Base-by-base conservation (phyloP, 1,140 invertebrate genomes). In the Sycophila sp. region DNA sequence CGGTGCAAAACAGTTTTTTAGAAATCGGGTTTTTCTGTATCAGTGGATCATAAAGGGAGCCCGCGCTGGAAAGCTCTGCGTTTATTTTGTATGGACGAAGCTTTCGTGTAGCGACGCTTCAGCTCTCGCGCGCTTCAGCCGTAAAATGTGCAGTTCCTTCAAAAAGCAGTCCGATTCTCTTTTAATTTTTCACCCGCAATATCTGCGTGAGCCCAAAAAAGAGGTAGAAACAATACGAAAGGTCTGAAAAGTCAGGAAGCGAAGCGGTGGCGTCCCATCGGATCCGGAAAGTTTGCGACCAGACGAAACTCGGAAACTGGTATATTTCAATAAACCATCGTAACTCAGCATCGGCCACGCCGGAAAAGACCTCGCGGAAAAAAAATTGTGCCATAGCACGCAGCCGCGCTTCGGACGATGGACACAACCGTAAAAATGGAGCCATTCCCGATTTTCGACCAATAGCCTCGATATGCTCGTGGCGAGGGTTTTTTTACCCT, bases 241-340 rank as follows among this genome's bases (percentile, higher is more conserved):
- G 7, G 40, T 45, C 30, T 30, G n/a, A 42, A 26, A 53, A 30
- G 30, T 53, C 51, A 30, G 51, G 13, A n/a, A 28, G 4, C 26
- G 7, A 17, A 45, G 10, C 19, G 1, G 7, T n/a, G n/a, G n/a
- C n/a, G n/a, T n/a, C 47, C 24, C 19, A 34, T 32, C 4, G 10
- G 1, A 32, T 17, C n/a, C 2, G 24, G 8, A 53, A 53, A 53
- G 49, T 53, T 55, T 7, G n/a, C 30, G n/a, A 34, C 13, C 15
- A 6, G 15, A 15, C 6, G 40, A 8, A n/a, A n/a, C n/a, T n/a
- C 7, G 19, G 17, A 22, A 55, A 55, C 30, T 55, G n/a, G 51
- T 17, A 55, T 55, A 55, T 55, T 55, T 55, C 51, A 55, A 55
- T 55, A 55, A 55, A 55, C 51, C 11, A 15, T n/a, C 51, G 19